Conservation (phyloP, 2,797 vertebrate genomes). For the Tokudaia muenninki region DNA sequence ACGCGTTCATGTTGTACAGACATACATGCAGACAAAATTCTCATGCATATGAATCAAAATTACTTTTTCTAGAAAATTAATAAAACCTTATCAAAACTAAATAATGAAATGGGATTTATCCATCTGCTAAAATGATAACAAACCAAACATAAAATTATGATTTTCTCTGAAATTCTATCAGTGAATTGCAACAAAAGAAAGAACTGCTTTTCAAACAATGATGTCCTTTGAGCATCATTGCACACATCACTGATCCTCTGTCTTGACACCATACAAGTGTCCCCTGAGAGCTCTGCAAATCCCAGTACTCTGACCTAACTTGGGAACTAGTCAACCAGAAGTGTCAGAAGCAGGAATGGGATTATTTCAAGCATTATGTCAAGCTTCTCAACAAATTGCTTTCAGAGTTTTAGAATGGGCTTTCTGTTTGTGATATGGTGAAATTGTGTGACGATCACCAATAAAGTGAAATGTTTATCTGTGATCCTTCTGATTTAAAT, state of each 20-base stretch:
- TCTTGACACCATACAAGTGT: not conserved
- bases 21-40: not conserved
- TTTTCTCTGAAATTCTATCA: not conserved
- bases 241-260: not conserved
- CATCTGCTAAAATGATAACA: not conserved
- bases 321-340: not conserved
- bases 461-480: constrained; percentile 41
- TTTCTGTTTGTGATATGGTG: constrained; percentile 68
- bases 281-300: not conserved
- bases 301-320: not conserved
- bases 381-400: not conserved
- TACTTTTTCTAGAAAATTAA: not conserved
- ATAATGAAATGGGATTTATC: not conserved
- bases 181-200: constrained; percentile 50
- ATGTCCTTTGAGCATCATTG: constrained; percentile 48
- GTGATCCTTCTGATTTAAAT: constrained; percentile 61
- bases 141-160: not conserved
- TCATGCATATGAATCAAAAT: not conserved
- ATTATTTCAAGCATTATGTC: not conserved
- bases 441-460: constrained; percentile 63
- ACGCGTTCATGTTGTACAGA: not conserved
- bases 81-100: not conserved
- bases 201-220: constrained; percentile 41
- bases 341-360: not conserved
- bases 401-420: not conserved